These are phyloP conservation scores for Philopotamus ludificatus DNA, from an alignment of 1,140 invertebrate genomes.

Conservation along the genomic window DNA sequence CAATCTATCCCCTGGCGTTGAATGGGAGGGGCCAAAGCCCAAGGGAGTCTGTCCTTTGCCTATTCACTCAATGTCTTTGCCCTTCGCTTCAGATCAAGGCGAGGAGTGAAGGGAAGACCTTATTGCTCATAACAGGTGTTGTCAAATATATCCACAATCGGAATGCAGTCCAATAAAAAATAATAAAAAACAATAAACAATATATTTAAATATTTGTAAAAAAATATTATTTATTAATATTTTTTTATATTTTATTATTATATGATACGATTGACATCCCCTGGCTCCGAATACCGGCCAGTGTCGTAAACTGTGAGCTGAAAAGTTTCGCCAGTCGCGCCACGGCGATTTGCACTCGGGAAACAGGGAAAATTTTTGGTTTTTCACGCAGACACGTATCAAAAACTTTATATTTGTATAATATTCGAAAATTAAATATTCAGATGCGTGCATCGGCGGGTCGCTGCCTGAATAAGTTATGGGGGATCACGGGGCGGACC, in stretches of 20 bases:
- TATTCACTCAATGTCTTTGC: conserved; percentile 44
- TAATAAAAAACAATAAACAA: too few species aligned
- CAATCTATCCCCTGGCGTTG: not conserved
- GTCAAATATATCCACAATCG: conserved; percentile 15
- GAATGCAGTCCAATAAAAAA: too few species aligned
- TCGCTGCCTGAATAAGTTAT: conserved; percentile 32
- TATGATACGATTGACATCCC: conserved; percentile 4
- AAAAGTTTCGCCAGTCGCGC: conserved; percentile 25
- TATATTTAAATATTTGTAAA: too few species aligned
- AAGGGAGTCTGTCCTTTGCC: conserved; percentile 41
- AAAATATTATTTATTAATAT: too few species aligned
- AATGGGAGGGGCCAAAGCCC: conserved; percentile 22
- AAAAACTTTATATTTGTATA: conserved; percentile 39
- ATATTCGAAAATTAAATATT: conserved; percentile 41
- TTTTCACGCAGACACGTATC: conserved; percentile 29
- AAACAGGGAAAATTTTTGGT: conserved; percentile 16
- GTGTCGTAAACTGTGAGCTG: conserved; percentile 29
- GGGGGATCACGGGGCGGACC: not conserved
- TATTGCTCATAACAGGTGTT: conserved; percentile 34
- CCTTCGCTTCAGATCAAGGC: conserved; percentile 35
- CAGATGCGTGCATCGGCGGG: conserved; percentile 32
- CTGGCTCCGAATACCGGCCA: not conserved
- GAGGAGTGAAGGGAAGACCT: conserved; percentile 28
- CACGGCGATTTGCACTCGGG: conserved; percentile 1
- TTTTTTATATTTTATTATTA: not conserved